Conservation (phyloP, 1,140 invertebrate species). For the Drosophila bocqueti region DNA sequence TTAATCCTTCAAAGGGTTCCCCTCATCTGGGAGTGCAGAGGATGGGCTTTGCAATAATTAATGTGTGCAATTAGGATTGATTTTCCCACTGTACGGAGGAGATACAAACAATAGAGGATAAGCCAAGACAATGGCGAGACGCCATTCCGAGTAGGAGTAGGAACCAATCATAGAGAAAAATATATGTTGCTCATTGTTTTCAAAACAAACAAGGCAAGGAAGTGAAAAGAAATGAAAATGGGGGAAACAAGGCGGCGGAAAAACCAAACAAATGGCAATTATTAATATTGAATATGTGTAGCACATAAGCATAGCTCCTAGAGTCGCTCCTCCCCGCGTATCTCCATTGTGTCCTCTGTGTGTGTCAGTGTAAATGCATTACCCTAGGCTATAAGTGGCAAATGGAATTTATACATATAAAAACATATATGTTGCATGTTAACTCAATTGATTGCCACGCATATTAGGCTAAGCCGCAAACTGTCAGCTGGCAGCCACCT, state of each 20-base stretch:
- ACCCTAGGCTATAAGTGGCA: slow-evolving; percentile 30
- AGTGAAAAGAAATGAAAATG: slow-evolving; percentile 15
- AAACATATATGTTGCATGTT: slow-evolving; percentile 3
- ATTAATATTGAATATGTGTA: slow-evolving; percentile 78
- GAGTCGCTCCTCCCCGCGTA: slow-evolving; percentile 39
- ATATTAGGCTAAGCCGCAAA: slow-evolving; percentile 53
- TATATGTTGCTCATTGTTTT: slow-evolving; percentile 72
- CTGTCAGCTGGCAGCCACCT: slow-evolving; percentile 39
- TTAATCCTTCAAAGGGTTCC: slow-evolving; percentile 42
- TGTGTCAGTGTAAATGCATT: slow-evolving; percentile 49
- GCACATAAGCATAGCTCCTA: slow-evolving; percentile 54
- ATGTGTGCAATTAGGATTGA: slow-evolving; percentile 57
- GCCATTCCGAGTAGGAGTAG: slow-evolving; percentile 17
- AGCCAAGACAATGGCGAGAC: slow-evolving; percentile 40
- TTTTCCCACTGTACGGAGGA: slow-evolving; percentile 9
- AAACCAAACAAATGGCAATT: slow-evolving; percentile 78
- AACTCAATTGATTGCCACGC: slow-evolving; percentile 44
- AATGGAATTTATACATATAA: slow-evolving; percentile 25
- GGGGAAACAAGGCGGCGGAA: slow-evolving; percentile 29
- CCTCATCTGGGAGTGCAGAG: background rate
- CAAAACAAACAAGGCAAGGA: slow-evolving; percentile 67
- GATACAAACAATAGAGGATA: slow-evolving; percentile 14
- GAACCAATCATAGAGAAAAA: slow-evolving; percentile 34
- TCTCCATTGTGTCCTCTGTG: slow-evolving; percentile 22
- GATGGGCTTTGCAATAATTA: slow-evolving; percentile 46